These are phyloP conservation scores for Chloebia gouldiae DNA, from an alignment of 2,113 vertebrate species.

Conservation along the genomic window DNA sequence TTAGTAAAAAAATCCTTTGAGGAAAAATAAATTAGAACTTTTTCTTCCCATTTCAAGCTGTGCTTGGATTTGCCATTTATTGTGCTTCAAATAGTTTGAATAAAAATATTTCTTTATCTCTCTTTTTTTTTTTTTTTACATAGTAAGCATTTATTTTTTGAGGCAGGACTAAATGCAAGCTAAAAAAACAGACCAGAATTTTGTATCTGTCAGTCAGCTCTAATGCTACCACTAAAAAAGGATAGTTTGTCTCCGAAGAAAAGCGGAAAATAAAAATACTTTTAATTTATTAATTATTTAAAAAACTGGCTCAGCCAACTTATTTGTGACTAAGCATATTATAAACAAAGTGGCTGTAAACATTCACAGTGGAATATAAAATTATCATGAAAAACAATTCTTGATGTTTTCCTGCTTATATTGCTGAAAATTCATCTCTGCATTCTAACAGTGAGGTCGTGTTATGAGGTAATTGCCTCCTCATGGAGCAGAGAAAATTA, in stretches of 20 bases:
- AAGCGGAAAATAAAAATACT: background rate
- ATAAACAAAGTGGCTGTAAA: background rate
- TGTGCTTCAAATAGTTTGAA: background rate
- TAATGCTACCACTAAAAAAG: background rate
- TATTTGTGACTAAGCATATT: background rate
- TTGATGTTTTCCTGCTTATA: background rate
- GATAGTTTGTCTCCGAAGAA: background rate
- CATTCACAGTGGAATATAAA: background rate
- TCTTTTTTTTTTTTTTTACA: too few species aligned
- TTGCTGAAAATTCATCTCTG: background rate
- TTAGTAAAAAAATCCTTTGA: background rate
- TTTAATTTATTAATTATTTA: background rate
- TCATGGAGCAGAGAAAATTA: background rate
- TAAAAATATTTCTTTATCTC: background rate
- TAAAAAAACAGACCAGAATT: background rate
- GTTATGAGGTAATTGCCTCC: background rate
- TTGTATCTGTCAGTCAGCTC: background rate
- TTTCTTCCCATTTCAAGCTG: background rate
- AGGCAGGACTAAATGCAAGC: background rate
- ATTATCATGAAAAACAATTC: background rate
- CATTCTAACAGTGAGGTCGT: background rate
- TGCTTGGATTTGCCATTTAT: background rate
- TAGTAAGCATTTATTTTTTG: background rate
- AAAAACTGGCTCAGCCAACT: background rate
- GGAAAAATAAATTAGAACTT: background rate